Evolutionary conservation across 2,888 invertebrate genomes (phyloP), one percentile per base, ranked within the genome.

Genomic region (Polyommatus iphigenia): DNA sequence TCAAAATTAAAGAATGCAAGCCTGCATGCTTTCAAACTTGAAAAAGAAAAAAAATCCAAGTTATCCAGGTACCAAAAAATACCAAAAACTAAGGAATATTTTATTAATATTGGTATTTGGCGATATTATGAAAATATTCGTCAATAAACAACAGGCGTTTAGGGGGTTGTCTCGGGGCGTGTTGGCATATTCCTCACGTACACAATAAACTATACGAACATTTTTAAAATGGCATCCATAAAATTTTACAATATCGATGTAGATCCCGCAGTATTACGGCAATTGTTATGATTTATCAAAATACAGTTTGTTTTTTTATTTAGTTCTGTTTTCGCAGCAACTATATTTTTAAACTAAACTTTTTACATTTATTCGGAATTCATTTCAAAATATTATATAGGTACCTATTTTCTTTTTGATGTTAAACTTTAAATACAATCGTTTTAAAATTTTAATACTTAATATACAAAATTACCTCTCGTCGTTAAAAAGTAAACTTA

Each of bases 141-240:
- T 87, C 87, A 87, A 89, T 92, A 92, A 93, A 92, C 90, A 89
- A 91, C 85, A 83, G 83, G 83, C 87, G 85, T 91, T 92, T 90
- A 88, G 89, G 91, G 90, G 86, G 89, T 89, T 85, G 87, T 86
- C 85, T 83, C 84, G 88, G 85, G 84, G 18, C 67, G 20, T 18
- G 8, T 32, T 15, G 32, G 15, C 5, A 32, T 15, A 15, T 29
- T 6, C 6, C 86, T 91, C 88, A 88, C 87, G 90, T 87, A 87
- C 84, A 89, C 88, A 88, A 90, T 91, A 90, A 91, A 88, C 88
- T 85, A 87, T 87, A 88, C 86, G 81, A 83, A 87, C 36, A 72
- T 41, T 72, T 72, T 72, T 72, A 72, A 72, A 72, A 72, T 67
- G 67, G 67, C 67, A 32, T 29, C 41, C 10, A 72, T 72, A 72